Evolutionary conservation across 2,888 invertebrate species (phyloP), one percentile per base, ranked within the genome.

Genomic region (Antheraea yamamai): DNA sequence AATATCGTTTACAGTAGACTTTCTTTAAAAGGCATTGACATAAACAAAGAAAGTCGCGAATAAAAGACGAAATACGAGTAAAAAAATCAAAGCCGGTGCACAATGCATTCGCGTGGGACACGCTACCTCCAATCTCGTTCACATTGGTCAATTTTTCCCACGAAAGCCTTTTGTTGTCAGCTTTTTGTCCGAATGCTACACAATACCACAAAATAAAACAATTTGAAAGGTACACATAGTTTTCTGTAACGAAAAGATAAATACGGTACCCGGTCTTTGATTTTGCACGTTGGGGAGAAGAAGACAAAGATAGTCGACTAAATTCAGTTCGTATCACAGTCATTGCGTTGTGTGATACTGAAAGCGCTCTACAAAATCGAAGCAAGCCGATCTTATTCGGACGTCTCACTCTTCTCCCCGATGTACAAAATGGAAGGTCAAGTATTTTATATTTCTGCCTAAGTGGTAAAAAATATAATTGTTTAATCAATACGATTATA

Each of bases 151-250:
- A 75, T 79, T 81, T 79, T 82, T 80, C 75, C 72, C 35, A 72
- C 26, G 68, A 77, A 78, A 75, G 73, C 77, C 79, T 79, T 79
- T 81, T 81, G 80, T 80, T 80, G 79, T 75, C 78, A 78, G 76
- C 73, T 76, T 78, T 81, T 79, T 77, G 75, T 75, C 10, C 70
- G 39, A 71, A 70, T 58, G 74, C 75, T 64, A 76, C 74, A 76
- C 75, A 74, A 72, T 76, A 75, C 77, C 77, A 70, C 35, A 16
- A 39, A 74, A 55, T 70, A 23, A 47, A 55, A 71, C 74, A 35
- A 26, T 7, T 16, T 3, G 1, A 18, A 66, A 66, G 64, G 64
- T 26, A 4, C 64, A 66, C 8, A 61, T 23, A 61, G n/a, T 61
- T 61, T 8, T 23, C 7, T 23, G 2, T 61, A n/a, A n/a, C 0